Conservation (phyloP, 1,140 invertebrate species). For the Dendrolimus kikuchii region DNA sequence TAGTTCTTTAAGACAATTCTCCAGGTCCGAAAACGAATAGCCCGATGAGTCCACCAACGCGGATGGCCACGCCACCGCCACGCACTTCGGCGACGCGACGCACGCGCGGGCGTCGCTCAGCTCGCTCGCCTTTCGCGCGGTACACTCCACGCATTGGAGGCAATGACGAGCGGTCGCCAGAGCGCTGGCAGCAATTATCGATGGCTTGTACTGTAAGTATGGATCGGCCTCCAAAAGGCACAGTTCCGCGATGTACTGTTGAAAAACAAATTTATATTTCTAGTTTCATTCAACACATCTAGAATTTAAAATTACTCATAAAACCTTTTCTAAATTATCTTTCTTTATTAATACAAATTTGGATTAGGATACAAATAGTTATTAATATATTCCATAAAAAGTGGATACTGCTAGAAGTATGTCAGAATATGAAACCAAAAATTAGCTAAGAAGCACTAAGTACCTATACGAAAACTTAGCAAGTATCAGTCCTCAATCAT, state of each 20-base stretch:
- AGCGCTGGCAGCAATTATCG: conserved; percentile 85
- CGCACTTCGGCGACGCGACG: conserved; percentile 61
- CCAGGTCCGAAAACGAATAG: conserved; percentile 80
- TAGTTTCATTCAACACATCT: not conserved
- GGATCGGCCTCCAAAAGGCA: conserved; percentile 89
- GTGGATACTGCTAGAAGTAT: too few relatives aligned
- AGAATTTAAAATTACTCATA: too few relatives aligned
- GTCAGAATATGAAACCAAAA: too few relatives aligned
- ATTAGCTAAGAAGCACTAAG: too few relatives aligned
- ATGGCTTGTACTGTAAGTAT: conserved; percentile 88
- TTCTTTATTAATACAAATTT: not conserved
- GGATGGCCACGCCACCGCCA: conserved; percentile 77
- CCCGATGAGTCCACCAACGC: conserved; percentile 76
- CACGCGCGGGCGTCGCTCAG: not conserved
- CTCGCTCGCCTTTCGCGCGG: not conserved
- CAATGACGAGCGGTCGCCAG: conserved; percentile 85
- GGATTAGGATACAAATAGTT: not conserved
- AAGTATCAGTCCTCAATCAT: too few relatives aligned
- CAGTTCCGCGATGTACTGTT: conserved; percentile 89
- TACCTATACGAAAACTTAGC: too few relatives aligned
- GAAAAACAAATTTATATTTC: conserved; percentile 8
- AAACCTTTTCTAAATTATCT: too few relatives aligned
- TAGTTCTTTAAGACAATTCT: conserved; percentile 78
- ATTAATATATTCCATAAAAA: too few relatives aligned
- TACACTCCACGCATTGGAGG: conserved; percentile 37